Base-by-base conservation (phyloP, 2,113 vertebrate species). In the Aegithalos caudatus region DNA sequence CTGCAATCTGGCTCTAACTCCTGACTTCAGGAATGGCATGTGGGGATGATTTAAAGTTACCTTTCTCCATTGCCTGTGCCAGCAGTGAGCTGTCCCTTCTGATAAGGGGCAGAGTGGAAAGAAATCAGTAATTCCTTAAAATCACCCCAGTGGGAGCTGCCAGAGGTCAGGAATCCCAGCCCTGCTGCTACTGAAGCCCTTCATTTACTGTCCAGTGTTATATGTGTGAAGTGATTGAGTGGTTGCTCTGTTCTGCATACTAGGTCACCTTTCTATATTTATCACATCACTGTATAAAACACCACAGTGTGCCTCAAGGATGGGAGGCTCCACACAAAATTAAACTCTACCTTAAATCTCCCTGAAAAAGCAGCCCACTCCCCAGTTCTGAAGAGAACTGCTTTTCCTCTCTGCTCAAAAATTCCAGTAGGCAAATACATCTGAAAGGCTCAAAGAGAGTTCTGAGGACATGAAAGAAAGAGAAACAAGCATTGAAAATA, bases 71-170 rank as follows among this genome's bases (percentile, higher is more conserved):
- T 3, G 2, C 7, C 72, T 37, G 29, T 64, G 78, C 71, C 80
- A 81, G 50, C 60, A 92, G 60, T 35, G 44, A 92, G 73, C 60
- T 44, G 60, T 37, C 29, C 37, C 42, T 51, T 73, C 56, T 48
- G 82, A 51, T 56, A 90, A 84, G 37, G 64, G 56, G 31, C 65
- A 71, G 71, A 62, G 79, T 28, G 61, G 79, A 70, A 96, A 81
- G 51, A 70, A 85, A 70, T 61, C 44, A 48, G 69, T 10, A 85
- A 85, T 61, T 65, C 67, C 74, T 79, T 85, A n/a, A 70, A 61
- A 90, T 25, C 65, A 57, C 19, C 56, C 47, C 73, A 74, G 74
- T 33, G 66, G 86, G 82, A 94, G 92, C 86, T 90, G 79, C 51
- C 33, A 54, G 66, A 82, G 51, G 92, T 92, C 82, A 72, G 80